Evolutionary conservation across 2,888 invertebrate species (phyloP).

Genomic region (Proisotoma minuta): DNA sequence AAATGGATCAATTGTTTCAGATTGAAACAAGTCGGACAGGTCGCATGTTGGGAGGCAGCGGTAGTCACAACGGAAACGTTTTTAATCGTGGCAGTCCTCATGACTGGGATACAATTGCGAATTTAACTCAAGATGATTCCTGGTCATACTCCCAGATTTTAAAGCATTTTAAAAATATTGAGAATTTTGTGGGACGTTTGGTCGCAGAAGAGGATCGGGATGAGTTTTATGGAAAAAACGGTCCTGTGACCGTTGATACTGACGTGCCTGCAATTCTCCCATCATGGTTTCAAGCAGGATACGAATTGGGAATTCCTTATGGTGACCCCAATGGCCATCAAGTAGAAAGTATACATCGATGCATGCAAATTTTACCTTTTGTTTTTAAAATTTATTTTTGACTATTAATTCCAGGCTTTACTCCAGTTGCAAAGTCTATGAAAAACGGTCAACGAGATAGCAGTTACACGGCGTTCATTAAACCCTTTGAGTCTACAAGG

Average conservation of each 20-base stretch:
- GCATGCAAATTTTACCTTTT: no score
- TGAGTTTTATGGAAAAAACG: neutral
- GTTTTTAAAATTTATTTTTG: no score
- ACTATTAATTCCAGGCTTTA: no score
- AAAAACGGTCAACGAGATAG: neutral
- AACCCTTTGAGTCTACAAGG: neutral
- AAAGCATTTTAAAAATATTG: conserved; percentile 25
- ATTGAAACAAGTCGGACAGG: neutral
- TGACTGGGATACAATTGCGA: conserved; percentile 29
- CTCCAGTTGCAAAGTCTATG: neutral
- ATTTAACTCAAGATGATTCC: conserved; percentile 17
- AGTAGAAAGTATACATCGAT: no score
- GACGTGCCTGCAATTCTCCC: neutral
- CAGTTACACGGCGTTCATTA: neutral
- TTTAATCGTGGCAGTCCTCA: conserved; percentile 25
- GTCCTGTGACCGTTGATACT: neutral
- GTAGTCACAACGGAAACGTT: conserved; percentile 24
- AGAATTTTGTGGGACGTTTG: conserved; percentile 25
- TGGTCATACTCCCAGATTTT: conserved; percentile 27
- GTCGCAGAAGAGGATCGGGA: neutral
- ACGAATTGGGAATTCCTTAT: neutral
- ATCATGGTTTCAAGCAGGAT: neutral
- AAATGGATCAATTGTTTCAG: neutral
- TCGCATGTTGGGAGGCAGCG: conserved; percentile 34
- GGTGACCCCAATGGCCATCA: neutral